Evolutionary conservation across 2,797 vertebrate species (phyloP).

Genomic region (Ara ararauna): DNA sequence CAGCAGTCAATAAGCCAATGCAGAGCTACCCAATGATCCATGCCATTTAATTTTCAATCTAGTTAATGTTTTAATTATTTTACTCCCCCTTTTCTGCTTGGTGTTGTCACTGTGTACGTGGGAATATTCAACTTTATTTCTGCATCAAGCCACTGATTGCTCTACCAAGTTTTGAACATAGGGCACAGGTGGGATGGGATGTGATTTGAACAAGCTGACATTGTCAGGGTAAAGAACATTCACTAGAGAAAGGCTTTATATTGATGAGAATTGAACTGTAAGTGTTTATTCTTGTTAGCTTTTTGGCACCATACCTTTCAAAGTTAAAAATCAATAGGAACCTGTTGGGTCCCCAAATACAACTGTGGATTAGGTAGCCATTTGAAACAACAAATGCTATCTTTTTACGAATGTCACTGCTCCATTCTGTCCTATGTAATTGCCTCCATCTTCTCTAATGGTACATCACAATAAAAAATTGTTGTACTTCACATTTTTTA

Average conservation of each 20-base stretch:
- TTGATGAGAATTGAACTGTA: background rate
- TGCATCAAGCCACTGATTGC: background rate
- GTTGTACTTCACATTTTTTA: background rate
- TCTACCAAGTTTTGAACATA: background rate
- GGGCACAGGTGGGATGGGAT: background rate
- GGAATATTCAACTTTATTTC: background rate
- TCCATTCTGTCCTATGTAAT: background rate
- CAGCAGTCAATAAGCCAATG: constrained; percentile 23
- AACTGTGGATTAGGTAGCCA: accelerated
- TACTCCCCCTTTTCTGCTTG: constrained; percentile 18
- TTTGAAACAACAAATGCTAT: background rate
- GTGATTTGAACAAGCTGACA: background rate
- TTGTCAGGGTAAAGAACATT: background rate
- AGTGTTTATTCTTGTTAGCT: background rate
- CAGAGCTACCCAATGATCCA: constrained; percentile 30
- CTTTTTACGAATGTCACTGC: background rate
- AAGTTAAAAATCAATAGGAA: background rate
- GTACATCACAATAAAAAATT: background rate
- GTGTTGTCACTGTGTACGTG: background rate
- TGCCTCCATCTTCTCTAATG: background rate
- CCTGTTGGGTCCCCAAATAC: background rate
- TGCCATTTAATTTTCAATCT: constrained; percentile 57
- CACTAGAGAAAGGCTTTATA: background rate
- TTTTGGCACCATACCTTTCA: background rate
- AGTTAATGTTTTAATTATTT: constrained; percentile 62